phyloP scores from a whole-genome alignment of 2,113 vertebrate species.

The Microtus ochrogaster region DNA sequence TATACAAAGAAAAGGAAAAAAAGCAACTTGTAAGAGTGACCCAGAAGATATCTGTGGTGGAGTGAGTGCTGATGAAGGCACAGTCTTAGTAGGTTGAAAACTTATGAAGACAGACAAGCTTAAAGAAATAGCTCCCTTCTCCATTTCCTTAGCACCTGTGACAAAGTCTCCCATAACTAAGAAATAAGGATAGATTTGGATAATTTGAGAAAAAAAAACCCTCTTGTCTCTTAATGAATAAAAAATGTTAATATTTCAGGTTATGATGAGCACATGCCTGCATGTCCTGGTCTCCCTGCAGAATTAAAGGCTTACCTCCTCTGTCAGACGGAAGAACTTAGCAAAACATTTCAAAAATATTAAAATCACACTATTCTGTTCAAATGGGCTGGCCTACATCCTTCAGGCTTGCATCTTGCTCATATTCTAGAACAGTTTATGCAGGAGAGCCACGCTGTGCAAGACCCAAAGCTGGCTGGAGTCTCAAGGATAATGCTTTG shows the following conservation, averaged over 20 bases:
- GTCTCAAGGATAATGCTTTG: not conserved
- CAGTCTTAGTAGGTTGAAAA: not conserved
- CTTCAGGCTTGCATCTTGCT: not conserved
- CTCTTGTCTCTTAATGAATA: not conserved
- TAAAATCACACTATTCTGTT: not conserved
- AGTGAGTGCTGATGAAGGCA: no score
- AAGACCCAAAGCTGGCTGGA: not conserved
- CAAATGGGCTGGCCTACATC: not conserved
- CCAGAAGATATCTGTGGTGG: not conserved
- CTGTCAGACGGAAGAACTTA: constrained; percentile 6
- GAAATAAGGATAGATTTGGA: not conserved
- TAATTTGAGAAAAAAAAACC: not conserved
- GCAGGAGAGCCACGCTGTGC: not conserved
- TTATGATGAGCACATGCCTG: not conserved
- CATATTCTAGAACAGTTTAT: no score
- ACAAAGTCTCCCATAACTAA: not conserved
- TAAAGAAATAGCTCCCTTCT: not conserved
- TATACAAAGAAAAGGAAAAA: not conserved
- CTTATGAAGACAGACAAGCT: not conserved
- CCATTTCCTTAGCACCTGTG: not conserved
- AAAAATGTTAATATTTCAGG: constrained; percentile 49
- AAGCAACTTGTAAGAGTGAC: not conserved
- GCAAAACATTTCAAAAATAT: constrained; percentile 42
- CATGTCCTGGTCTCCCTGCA: not conserved
- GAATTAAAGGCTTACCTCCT: constrained; percentile 66